Evolutionary conservation across 2,888 invertebrate genomes (phyloP), one percentile per base, ranked within the genome.

Genomic region (Microctonus hyperodae): DNA sequence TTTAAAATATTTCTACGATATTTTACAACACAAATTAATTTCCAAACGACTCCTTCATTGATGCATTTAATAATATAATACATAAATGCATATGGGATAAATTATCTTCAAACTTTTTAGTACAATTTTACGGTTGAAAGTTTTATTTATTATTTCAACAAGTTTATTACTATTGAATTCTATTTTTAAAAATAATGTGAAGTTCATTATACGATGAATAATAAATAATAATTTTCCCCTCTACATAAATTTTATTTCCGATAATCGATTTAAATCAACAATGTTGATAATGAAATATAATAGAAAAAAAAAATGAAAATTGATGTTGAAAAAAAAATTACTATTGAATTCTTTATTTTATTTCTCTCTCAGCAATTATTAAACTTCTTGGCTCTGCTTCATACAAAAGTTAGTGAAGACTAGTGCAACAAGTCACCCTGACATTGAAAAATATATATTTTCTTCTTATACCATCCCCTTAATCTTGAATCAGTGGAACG

Each of bases 341-440:
- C 7, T n/a, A 35, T 35, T 35, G 40, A 6, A 16, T 13, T 40
- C 40, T 13, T 40, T 40, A 5, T 40, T 13, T 28, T 28, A 5
- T 28, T 28, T 28, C 7, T 28, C 16, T 44, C 7, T n/a, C 16
- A 16, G 16, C 55, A 33, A 68, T 68, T 69, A 68, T 63, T 2
- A 33, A 57, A 53, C 68, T 68, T 64, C 64, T 67, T 67, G 67
- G 69, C 69, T 61, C 62, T 63, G 62, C 69, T 70, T 60, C 62
- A 59, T 69, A 53, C 65, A 63, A 40, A 69, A 58, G 60, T 67
- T 64, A 59, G 35, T n/a, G n/a, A 64, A 61, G 58, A 25, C n/a
- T 37, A 59, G 67, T 67, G 70, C 70, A 70, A 70, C 70, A 70
- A 70, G 70, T 70, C 69, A 67, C 67, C 65, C 50, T 70, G 69